Conservation (phyloP, 2,888 invertebrate species). For the Drosophila mimetica region DNA sequence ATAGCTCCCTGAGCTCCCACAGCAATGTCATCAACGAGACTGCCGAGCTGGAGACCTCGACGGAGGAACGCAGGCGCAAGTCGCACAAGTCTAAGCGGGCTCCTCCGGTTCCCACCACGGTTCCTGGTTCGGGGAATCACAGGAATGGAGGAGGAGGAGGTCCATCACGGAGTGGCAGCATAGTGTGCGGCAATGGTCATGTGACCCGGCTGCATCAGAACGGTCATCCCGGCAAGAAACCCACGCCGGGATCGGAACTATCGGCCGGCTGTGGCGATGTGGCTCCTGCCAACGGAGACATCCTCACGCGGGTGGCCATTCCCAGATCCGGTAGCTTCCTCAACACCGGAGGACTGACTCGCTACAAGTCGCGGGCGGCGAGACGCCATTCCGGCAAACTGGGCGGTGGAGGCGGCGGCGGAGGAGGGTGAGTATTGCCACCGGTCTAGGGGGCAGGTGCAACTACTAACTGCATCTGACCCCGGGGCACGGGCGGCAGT, state of each 20-base stretch:
- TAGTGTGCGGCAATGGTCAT: slow-evolving; percentile 69
- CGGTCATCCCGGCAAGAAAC: slow-evolving; percentile 56
- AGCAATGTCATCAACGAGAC: slow-evolving; percentile 86
- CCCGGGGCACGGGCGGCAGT: slow-evolving; percentile 48
- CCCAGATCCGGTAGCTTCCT: slow-evolving; percentile 94
- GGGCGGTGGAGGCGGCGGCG: slow-evolving; percentile 83
- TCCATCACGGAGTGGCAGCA: slow-evolving; percentile 42
- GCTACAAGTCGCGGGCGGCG: slow-evolving; percentile 88
- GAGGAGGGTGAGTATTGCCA: slow-evolving; percentile 77
- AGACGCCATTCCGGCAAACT: slow-evolving; percentile 82
- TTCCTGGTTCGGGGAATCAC: slow-evolving; percentile 51
- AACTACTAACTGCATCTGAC: slow-evolving; percentile 6
- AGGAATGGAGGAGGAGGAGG: slow-evolving; percentile 3
- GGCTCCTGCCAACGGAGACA: slow-evolving; percentile 89
- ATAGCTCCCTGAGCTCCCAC: slow-evolving; percentile 87
- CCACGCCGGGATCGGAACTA: slow-evolving; percentile 19
- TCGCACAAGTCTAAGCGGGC: slow-evolving; percentile 86
- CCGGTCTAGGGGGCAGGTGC: slow-evolving; percentile 56
- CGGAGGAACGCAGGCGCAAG: slow-evolving; percentile 86
- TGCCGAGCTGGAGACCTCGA: slow-evolving; percentile 84
- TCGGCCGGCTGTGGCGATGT: not conserved
- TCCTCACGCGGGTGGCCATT: slow-evolving; percentile 93
- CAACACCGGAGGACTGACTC: slow-evolving; percentile 91
- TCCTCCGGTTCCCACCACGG: slow-evolving; percentile 85
- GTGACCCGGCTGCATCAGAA: slow-evolving; percentile 55